Percentiles rank a stretch among this genome's conserved stretches.
phyloP scores from a whole-genome alignment of 2,888 invertebrate genomes.

The Cybosia mesomella region DNA sequence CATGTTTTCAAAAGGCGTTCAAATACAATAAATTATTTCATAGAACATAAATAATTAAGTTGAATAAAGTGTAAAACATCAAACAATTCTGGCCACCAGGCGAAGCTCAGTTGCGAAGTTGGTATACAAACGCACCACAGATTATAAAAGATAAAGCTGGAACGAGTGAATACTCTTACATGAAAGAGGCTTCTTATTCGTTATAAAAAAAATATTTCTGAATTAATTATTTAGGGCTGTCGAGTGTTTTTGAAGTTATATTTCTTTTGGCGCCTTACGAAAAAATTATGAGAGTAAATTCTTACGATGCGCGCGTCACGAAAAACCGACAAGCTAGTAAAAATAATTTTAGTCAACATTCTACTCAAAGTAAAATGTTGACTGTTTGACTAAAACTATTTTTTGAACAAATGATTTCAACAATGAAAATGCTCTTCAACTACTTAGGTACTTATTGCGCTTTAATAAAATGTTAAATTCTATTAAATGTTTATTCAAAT shows the following conservation, averaged over 20 bases:
- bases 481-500: too few species aligned
- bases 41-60: conserved; percentile 5
- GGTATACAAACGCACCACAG: conserved; percentile 20
- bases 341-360: too few species aligned
- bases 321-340: too few species aligned
- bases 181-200: conserved; percentile 14
- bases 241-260: not conserved
- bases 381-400: too few species aligned
- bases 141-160: conserved; percentile 20
- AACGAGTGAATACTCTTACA: conserved; percentile 19
- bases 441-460: too few species aligned
- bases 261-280: too few species aligned
- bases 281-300: too few species aligned
- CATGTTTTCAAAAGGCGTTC: not conserved
- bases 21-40: not conserved
- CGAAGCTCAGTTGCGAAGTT: not conserved
- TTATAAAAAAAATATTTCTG: conserved; percentile 20
- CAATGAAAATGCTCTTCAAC: too few species aligned
- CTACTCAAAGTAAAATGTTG: too few species aligned
- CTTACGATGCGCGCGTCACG: too few species aligned
- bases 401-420: too few species aligned
- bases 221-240: conserved; percentile 10
- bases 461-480: too few species aligned
- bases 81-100: not conserved
- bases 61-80: conserved; percentile 5